A percentile compares a stretch with the other conserved stretches of the same genome.
Conservation (phyloP, 2,888 invertebrate species). For the Dolomedes plantarius region DNA sequence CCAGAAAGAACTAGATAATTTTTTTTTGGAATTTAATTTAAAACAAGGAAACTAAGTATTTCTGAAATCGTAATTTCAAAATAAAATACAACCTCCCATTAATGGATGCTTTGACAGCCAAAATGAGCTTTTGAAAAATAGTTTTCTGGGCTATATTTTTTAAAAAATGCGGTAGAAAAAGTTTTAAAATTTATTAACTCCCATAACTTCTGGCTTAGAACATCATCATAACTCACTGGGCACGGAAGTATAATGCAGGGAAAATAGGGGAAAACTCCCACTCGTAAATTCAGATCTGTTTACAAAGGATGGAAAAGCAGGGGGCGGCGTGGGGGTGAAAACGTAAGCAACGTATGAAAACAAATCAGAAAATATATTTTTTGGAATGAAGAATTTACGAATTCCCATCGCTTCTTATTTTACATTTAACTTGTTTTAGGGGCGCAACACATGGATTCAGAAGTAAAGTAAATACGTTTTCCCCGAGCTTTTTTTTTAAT, state of each 20-base stretch:
- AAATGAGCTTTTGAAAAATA: constrained; percentile 42
- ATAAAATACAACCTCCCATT: constrained; percentile 23
- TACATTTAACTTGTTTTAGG: too few species aligned
- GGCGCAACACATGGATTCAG: too few species aligned
- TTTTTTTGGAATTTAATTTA: background rate
- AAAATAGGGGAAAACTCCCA: constrained; percentile 4
- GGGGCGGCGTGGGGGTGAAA: background rate
- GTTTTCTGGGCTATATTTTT: background rate
- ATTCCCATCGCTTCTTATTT: too few species aligned
- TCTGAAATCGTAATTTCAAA: background rate
- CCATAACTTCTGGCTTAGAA: constrained; percentile 25
- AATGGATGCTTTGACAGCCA: constrained; percentile 39
- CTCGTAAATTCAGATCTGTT: constrained; percentile 22
- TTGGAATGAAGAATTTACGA: too few species aligned
- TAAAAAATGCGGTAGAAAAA: background rate
- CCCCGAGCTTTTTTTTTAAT: too few species aligned
- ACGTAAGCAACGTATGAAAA: background rate
- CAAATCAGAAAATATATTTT: background rate
- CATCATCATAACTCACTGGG: constrained; percentile 32
- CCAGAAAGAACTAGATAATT: too few species aligned
- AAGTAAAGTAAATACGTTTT: too few species aligned
- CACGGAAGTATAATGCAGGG: constrained; percentile 12
- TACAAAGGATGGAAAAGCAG: background rate
- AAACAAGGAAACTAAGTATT: background rate
- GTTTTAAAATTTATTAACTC: constrained; percentile 43